Base-by-base conservation (phyloP, 1,140 invertebrate species). In the Aphaenogaster ashmeadi region DNA sequence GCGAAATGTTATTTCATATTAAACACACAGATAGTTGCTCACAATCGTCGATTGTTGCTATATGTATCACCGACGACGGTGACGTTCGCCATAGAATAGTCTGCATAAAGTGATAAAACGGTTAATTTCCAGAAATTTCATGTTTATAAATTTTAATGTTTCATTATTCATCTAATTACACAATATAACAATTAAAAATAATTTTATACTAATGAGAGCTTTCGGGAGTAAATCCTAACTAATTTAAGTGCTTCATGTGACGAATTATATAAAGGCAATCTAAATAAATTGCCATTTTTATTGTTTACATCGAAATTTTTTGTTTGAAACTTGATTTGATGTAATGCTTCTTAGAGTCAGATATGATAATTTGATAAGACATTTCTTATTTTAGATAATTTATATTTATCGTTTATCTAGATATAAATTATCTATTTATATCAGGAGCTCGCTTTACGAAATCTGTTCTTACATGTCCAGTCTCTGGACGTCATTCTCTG, bases 401-500 rank as follows among this genome's bases (percentile, higher is more conserved):
- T 9, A 33, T 27, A 44, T 56, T 77, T 7, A 41, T 62, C 18
- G 3, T n/a, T 79, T 36, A n/a, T 79, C 6, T n/a, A 13, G 15
- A 18, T 47, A 7, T 64, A 79, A n/a, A 78, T 64, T 44, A 2
- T 44, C 41, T 60, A 9, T 79, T 78, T 78, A 64, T 64, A 50
- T 77, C 52, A 38, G 9, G 27, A 74, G 21, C 3, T 33, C 13
- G 2, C n/a, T 77, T 41, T 41, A 47, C 13, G 15, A 47, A 36
- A 13, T 36, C 27, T 47, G 50, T 79, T 79, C 27, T 62, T 44
- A 6, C 0, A 44, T 27, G 27, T 27, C 27, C 18, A n/a, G 2
- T 44, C 38, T n/a, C 21, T 27, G 4, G 36, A 62, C 75, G 7
- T 64, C 33, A 36, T 33, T 50, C 11, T 11, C 6, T 9, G 41